Evolutionary conservation across 2,888 invertebrate species (phyloP), one percentile per base, ranked within the genome.

Genomic region (Onchidella celtica): DNA sequence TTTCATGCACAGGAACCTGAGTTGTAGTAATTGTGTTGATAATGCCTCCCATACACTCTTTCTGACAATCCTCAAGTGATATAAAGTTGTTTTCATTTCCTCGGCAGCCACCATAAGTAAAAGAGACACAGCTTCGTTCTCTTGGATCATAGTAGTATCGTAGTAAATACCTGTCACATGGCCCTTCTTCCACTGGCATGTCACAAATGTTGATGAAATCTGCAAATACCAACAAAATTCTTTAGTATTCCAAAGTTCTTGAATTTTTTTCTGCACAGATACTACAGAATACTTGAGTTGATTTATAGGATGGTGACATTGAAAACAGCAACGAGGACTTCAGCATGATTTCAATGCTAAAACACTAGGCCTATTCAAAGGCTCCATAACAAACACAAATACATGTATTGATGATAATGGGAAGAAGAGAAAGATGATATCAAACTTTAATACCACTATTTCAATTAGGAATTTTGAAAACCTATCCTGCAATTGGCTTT

Each of bases 61-160:
- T 75, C 70, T 86, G 85, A 83, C 91, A 91, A 17, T 84, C 78
- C 11, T 80, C 83, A 38, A 86, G 63, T 0, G 85, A 83, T 59
- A 85, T 81, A 85, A 93, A 93, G 81, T 91, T 89, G 86, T 93
- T 93, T 65, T 89, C 95, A 92, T 99, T 99, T 83, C 98, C 99
- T 77, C 95, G 95, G 91, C 98, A 98, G 66, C 98, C 98, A 70
- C 97, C 96, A 76, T 94, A 96, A 94, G 94, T 96, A 97, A 94
- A 95, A 95, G 94, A 96, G 97, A 97, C 95, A 85, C 93, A 92
- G 40, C 95, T 95, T 88, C 96, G 96, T 55, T 96, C 95, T 0
- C 95, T 95, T 4, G 68, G 91, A 89, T 97, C 95, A 93, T 95
- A 97, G 94, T 95, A 97, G 94, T 95, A 96, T 92, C 96, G 96